These are phyloP conservation scores for Ophraella communa DNA, from an alignment of 2,888 invertebrate species.

Conservation along the genomic window DNA sequence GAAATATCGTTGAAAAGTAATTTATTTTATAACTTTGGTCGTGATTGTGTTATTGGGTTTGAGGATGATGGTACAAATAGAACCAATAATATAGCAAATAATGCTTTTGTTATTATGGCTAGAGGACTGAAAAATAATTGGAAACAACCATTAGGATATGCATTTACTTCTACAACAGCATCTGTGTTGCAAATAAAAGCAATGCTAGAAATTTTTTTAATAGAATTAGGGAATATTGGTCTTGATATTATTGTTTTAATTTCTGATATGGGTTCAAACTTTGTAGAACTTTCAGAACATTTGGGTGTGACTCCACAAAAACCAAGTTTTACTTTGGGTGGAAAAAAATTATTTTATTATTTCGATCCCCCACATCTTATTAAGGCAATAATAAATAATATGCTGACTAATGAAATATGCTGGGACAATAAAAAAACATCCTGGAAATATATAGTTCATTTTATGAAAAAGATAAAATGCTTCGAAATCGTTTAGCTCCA, in stretches of 20 bases:
- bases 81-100: background rate
- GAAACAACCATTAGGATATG: slow-evolving; percentile 8
- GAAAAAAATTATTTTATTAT: slow-evolving; percentile 20
- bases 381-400: slow-evolving; percentile 32
- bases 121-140: slow-evolving; percentile 1
- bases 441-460: slow-evolving; percentile 32
- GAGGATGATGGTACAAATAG: slow-evolving; percentile 1
- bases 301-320: slow-evolving; percentile 15
- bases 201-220: slow-evolving; percentile 3
- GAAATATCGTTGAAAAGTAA: background rate
- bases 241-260: slow-evolving; percentile 10
- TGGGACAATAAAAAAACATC: slow-evolving; percentile 15
- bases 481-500: slow-evolving; percentile 19
- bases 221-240: slow-evolving; percentile 12
- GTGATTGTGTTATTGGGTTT: slow-evolving; percentile 11
- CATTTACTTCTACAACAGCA: slow-evolving; percentile 1
- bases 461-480: slow-evolving; percentile 32
- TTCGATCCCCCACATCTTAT: slow-evolving; percentile 30
- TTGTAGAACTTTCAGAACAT: slow-evolving; percentile 16
- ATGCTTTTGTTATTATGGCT: slow-evolving; percentile 16
- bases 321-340: slow-evolving; percentile 4
- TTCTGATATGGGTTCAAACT: slow-evolving; percentile 27
- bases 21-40: slow-evolving; percentile 8
- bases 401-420: slow-evolving; percentile 24
- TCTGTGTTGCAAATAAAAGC: background rate